A percentile compares a stretch with the other conserved stretches of the same genome.
Conservation (phyloP, 2,113 vertebrate species). For the Ptilonorhynchus violaceus region DNA sequence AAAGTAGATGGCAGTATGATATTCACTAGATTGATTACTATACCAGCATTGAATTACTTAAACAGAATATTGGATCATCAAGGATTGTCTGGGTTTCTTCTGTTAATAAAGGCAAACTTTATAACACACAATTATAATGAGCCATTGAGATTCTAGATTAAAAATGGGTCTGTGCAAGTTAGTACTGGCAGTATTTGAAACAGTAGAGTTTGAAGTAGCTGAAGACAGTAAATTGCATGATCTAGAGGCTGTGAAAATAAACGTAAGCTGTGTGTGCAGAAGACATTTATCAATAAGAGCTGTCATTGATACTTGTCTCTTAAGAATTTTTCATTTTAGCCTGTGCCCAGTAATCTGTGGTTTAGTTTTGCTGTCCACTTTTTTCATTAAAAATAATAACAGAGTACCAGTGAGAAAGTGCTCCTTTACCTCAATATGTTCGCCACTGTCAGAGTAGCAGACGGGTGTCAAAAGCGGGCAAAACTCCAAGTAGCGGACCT, state of each 20-base stretch:
- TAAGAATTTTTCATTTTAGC: not conserved
- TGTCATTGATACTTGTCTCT: not conserved
- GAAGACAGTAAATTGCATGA: not conserved
- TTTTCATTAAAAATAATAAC: not conserved
- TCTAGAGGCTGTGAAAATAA: not conserved
- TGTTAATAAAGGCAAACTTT: not conserved
- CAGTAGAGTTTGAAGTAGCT: not conserved
- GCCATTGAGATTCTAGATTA: conserved; percentile 46
- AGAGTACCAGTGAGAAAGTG: not conserved
- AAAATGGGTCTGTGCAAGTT: conserved; percentile 21
- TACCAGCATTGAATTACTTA: not conserved
- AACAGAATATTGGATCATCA: not conserved
- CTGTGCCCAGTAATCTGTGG: not conserved
- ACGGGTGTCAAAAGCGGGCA: not conserved
- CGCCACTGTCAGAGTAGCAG: not conserved
- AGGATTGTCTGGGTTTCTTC: not conserved
- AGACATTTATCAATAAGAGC: not conserved
- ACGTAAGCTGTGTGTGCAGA: not conserved
- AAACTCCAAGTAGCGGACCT: not conserved
- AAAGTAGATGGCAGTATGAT: not conserved
- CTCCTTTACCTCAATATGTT: rapidly evolving
- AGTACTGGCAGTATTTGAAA: not conserved
- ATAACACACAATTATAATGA: not conserved
- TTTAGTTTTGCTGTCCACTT: not conserved
- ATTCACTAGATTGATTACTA: not conserved